Conservation (phyloP, 2,888 invertebrate species). For the Rutpela maculata region DNA sequence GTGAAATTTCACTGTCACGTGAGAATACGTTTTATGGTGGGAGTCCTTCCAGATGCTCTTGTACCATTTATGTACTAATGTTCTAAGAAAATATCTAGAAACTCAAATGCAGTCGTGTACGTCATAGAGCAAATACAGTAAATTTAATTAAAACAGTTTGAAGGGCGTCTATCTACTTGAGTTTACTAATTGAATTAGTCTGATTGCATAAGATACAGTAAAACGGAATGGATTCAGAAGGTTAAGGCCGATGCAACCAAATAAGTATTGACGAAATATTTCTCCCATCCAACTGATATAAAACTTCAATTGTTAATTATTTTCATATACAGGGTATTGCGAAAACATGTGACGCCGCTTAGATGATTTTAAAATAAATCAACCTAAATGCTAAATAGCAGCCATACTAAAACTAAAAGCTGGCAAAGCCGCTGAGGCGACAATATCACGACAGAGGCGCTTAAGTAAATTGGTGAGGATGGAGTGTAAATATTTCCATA, state of each 20-base stretch:
- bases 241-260: background rate
- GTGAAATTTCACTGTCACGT: slow-evolving; percentile 14
- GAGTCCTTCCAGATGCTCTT: background rate
- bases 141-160: background rate
- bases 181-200: background rate
- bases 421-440: too few relatives aligned
- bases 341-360: too few relatives aligned
- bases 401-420: too few relatives aligned
- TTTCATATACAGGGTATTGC: too few relatives aligned
- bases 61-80: background rate
- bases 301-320: too few relatives aligned
- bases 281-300: too few relatives aligned
- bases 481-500: too few relatives aligned
- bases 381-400: too few relatives aligned
- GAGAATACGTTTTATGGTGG: background rate
- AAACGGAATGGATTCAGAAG: background rate
- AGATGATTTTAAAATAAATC: too few relatives aligned
- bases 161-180: slow-evolving; percentile 1
- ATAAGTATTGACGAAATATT: background rate
- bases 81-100: background rate
- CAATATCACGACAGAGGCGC: too few relatives aligned
- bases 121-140: background rate
- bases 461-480: too few relatives aligned
- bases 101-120: background rate
- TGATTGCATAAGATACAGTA: background rate